Base-by-base conservation (phyloP, 1,140 invertebrate species). In the Drosophila sturtevanti region DNA sequence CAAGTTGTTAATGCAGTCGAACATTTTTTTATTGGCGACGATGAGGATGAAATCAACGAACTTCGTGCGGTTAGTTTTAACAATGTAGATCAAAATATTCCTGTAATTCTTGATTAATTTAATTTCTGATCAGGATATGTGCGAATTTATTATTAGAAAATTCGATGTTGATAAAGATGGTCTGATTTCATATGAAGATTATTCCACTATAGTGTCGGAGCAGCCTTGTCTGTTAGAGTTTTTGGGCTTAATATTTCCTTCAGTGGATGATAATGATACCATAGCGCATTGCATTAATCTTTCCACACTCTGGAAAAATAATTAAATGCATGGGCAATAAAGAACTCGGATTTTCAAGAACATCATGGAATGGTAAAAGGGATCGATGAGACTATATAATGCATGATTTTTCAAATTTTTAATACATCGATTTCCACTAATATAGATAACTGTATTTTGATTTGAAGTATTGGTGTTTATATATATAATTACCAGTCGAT, bases 131-230 rank as follows among this genome's bases (percentile, higher is more conserved):
- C 11, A 76, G 75, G 75, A 77, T 35, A 77, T 77, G 75, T 56
- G 54, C 14, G 97, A 98, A 74, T 93, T 96, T 14, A 93, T 96
- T 60, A 90, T 96, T 16, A 96, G 95, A 74, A 95, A 95, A 63
- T 93, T 97, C 92, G 97, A 98, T 79, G 62, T 93, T 0, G 96
- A 97, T 90, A 93, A 95, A 70, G 96, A 97, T 85, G 95, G 96
- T 0, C 93, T 94, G 66, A 94, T 97, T 22, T 95, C 95, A 1
- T 94, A 94, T 67, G 91, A 93, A 0, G 97, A 98, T 90, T 97
- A 95, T 81, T 92, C 93, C 52, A 85, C 90, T 3, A 93, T 95
- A 0, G 95, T 97, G 0, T 79, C 93, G 44, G 93, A 93, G n/a
- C 95, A 96, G 56, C 93, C 93, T 0, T 92, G 96, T 7, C 92